Evolutionary conservation across 2,888 invertebrate genomes (phyloP).

Genomic region (Ommatoiulus sabulosus): DNA sequence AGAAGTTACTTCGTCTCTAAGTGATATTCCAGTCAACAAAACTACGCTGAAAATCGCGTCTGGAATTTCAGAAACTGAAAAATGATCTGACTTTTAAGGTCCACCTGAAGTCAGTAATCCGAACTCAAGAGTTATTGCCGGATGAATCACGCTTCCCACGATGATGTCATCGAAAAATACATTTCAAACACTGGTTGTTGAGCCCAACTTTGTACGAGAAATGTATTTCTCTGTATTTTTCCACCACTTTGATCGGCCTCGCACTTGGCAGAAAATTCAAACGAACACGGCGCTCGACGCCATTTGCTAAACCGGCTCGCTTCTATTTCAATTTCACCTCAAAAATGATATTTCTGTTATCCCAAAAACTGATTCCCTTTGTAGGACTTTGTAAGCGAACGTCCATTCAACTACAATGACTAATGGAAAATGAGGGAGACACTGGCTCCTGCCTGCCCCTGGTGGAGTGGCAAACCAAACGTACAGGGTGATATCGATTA

Average conservation of each 20-base stretch:
- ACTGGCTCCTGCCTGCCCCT: slow-evolving; percentile 28
- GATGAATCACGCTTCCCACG: slow-evolving; percentile 24
- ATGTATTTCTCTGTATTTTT: neutral
- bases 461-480: neutral
- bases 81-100: neutral
- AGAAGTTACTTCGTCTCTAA: slow-evolving; percentile 12
- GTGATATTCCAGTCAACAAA: neutral
- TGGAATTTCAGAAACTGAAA: neutral
- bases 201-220: slow-evolving; percentile 3
- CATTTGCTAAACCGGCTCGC: slow-evolving; percentile 6
- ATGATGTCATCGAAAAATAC: slow-evolving; percentile 11
- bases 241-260: neutral
- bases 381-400: neutral
- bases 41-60: neutral
- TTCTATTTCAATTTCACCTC: neutral
- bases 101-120: neutral
- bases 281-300: neutral
- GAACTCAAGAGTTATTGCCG: neutral
- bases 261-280: neutral
- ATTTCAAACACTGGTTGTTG: slow-evolving; percentile 4
- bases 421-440: slow-evolving; percentile 6
- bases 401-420: slow-evolving; percentile 40
- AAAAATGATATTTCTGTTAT: neutral
- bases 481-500: slow-evolving; percentile 40
- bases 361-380: neutral